These are phyloP conservation scores for Oeneis ivallda DNA, from an alignment of 2,888 invertebrate genomes.

Conservation along the genomic window DNA sequence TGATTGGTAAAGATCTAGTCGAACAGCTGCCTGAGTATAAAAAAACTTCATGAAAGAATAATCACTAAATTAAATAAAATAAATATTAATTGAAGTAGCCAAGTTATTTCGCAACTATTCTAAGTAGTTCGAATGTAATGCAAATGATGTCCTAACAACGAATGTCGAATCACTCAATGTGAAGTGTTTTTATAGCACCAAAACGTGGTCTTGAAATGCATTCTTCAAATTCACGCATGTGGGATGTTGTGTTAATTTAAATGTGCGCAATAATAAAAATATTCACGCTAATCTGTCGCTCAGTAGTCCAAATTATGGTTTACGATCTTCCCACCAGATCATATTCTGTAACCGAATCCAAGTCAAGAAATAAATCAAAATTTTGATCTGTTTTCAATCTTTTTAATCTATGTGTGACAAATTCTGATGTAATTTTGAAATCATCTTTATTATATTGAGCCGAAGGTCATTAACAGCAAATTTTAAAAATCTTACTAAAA, in stretches of 20 bases:
- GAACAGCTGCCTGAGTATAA: not conserved
- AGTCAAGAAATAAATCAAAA: not conserved
- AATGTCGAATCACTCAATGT: not conserved
- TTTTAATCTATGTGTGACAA: too few species aligned
- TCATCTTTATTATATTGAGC: too few species aligned
- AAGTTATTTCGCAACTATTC: not conserved
- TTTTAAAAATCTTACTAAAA: too few species aligned
- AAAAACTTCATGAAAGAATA: not conserved
- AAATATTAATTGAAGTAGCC: not conserved
- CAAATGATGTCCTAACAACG: slow-evolving; percentile 1
- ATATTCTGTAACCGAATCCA: not conserved
- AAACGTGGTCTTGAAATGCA: slow-evolving; percentile 5
- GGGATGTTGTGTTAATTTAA: slow-evolving; percentile 7
- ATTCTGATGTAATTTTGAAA: too few species aligned
- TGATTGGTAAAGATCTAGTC: not conserved
- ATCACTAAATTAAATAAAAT: not conserved
- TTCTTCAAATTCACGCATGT: slow-evolving; percentile 3
- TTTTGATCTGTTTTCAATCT: not conserved
- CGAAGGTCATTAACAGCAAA: too few species aligned
- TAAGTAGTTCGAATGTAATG: not conserved
- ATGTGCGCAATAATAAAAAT: slow-evolving; percentile 8
- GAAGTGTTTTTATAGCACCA: slow-evolving; percentile 3
- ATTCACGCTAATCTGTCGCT: slow-evolving; percentile 6
- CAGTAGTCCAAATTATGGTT: slow-evolving; percentile 17
- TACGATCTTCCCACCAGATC: slow-evolving; percentile 8